Conservation (phyloP, 2,113 vertebrate species). For the Glaucidium brasilianum region DNA sequence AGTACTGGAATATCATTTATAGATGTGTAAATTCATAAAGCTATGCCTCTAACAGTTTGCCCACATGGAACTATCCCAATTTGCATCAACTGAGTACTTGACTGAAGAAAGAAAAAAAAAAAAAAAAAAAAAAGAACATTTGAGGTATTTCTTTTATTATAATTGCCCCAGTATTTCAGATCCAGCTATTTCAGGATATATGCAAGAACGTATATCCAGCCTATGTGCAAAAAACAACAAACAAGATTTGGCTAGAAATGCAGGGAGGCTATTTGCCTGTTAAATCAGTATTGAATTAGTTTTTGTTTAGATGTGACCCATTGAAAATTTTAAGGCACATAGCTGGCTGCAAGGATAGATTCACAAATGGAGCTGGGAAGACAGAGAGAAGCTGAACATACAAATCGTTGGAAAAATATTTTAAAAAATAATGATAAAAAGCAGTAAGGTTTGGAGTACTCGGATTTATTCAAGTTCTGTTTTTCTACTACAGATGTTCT, state of each 20-base stretch:
- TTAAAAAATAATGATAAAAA: constrained; percentile 37
- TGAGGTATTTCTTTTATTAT: not conserved
- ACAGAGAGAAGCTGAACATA: not conserved
- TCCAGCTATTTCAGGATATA: not conserved
- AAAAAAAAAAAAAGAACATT: not conserved
- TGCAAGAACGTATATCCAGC: not conserved
- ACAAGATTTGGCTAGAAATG: not conserved
- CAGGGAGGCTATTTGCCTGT: not conserved
- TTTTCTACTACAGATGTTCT: constrained; percentile 56
- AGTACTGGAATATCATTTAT: constrained; percentile 56
- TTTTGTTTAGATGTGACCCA: not conserved
- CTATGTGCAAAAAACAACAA: not conserved
- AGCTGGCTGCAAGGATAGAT: not conserved
- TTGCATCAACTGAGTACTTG: not conserved
- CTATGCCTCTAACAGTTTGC: constrained; percentile 32
- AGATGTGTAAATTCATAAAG: constrained; percentile 41
- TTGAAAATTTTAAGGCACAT: not conserved
- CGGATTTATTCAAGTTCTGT: constrained; percentile 33
- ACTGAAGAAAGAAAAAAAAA: not conserved
- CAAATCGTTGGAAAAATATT: constrained; percentile 31
- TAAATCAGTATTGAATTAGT: not conserved
- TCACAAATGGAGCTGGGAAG: not conserved
- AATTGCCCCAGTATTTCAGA: not conserved
- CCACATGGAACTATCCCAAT: constrained; percentile 1
- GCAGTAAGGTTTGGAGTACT: not conserved